A percentile compares a stretch with the other conserved stretches of the same genome.
These are phyloP conservation scores for Rutilus rutilus DNA, from an alignment of 2,113 vertebrate species.

Conservation along the genomic window DNA sequence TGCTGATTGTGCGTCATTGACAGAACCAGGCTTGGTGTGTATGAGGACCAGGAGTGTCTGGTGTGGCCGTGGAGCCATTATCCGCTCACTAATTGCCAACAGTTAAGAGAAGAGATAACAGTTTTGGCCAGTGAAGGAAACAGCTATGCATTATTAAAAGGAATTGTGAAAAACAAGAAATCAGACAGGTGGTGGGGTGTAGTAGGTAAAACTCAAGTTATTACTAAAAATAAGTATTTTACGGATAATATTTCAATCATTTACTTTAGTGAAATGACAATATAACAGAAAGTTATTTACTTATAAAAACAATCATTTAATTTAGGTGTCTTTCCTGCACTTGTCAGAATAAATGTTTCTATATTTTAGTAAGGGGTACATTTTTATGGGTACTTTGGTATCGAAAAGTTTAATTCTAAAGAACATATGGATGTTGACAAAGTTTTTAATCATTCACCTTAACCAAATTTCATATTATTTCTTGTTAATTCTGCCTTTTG, in stretches of 20 bases:
- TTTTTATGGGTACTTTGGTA: no score
- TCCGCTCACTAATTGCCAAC: slow-evolving; percentile 30
- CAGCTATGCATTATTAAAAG: slow-evolving; percentile 16
- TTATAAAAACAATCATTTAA: no score
- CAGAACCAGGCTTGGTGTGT: slow-evolving; percentile 14
- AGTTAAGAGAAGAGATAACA: slow-evolving; percentile 33
- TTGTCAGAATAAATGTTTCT: no score
- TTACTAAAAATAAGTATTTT: not conserved
- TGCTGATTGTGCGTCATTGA: slow-evolving; percentile 8
- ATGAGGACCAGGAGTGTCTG: slow-evolving; percentile 20
- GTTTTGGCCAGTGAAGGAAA: slow-evolving; percentile 15
- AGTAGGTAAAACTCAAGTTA: not conserved
- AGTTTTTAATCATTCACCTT: no score
- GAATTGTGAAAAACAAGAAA: slow-evolving; percentile 6
- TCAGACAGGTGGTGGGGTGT: not conserved
- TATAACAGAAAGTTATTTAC: no score
- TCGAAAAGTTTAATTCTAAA: no score
- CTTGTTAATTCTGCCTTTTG: no score
- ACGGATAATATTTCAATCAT: not conserved
- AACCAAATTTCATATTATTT: no score
- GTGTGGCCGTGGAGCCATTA: slow-evolving; percentile 19
- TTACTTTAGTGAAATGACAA: not conserved
- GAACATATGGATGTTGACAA: no score
- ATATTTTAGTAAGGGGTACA: no score
- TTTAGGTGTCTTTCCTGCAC: no score